Percentiles rank a stretch among this genome's conserved stretches.
phyloP scores from a whole-genome alignment of 2,113 vertebrate genomes.

The Cairina moschata region DNA sequence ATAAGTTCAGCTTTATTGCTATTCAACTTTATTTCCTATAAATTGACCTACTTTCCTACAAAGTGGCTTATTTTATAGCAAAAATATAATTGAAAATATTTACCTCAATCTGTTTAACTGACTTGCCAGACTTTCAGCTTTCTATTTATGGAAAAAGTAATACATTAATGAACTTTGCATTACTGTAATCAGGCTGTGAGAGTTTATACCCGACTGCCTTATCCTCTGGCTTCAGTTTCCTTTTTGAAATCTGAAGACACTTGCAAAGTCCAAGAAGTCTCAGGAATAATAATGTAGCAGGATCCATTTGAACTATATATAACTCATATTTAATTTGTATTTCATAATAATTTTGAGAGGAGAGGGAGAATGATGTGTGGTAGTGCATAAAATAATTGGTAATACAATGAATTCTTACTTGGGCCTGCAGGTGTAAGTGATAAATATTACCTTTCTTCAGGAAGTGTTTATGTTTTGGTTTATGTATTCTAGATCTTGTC shows the following conservation, averaged over 20 bases:
- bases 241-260: neutral
- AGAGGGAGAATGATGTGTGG: neutral
- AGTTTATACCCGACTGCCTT: neutral
- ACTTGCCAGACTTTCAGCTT: neutral
- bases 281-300: neutral
- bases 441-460: neutral
- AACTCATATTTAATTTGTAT: neutral
- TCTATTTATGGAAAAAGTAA: neutral
- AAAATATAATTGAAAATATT: neutral
- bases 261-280: neutral
- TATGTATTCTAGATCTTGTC: neutral
- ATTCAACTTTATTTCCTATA: neutral
- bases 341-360: neutral
- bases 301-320: neutral
- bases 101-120: neutral
- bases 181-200: neutral
- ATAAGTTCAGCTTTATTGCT: neutral
- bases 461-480: neutral
- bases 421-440: neutral
- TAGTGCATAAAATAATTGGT: neutral
- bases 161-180: neutral
- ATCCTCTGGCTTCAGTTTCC: neutral
- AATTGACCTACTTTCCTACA: neutral
- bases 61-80: neutral
- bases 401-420: neutral